These are phyloP conservation scores for Microtus oregoni DNA, from an alignment of 2,113 vertebrate genomes.

Conservation along the genomic window DNA sequence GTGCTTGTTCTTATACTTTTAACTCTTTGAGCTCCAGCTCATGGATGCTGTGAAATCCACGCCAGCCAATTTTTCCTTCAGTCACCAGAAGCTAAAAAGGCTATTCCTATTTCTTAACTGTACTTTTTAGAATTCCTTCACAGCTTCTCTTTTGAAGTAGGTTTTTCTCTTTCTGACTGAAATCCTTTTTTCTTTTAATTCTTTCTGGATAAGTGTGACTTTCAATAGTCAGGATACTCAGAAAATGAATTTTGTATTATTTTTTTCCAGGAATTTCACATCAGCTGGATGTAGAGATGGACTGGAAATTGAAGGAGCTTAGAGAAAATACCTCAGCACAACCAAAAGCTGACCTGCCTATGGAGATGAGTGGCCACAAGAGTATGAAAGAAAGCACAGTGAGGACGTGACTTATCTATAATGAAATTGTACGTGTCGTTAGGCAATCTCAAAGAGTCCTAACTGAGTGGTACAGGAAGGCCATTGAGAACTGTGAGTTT, in stretches of 20 bases:
- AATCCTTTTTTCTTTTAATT: background rate
- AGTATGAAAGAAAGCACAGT: background rate
- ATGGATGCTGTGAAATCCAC: background rate
- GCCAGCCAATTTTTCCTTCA: background rate
- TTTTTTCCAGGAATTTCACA: background rate
- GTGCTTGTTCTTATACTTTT: background rate
- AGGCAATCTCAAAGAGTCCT: background rate
- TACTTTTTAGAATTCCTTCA: background rate
- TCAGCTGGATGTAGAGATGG: background rate
- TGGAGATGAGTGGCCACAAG: background rate
- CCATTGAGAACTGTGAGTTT: conserved; percentile 17
- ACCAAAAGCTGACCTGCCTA: background rate
- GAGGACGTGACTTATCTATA: conserved; percentile 24
- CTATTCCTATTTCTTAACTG: background rate
- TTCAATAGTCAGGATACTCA: background rate
- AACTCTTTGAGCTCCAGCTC: background rate
- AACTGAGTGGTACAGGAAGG: background rate
- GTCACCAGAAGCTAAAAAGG: background rate
- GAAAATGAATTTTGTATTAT: background rate
- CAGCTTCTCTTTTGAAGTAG: background rate
- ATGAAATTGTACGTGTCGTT: background rate
- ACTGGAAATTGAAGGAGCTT: background rate
- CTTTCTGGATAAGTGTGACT: background rate
- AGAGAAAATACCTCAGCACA: background rate
- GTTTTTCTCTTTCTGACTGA: background rate